These are phyloP conservation scores for Crotalus horridus DNA, from an alignment of 2,113 vertebrate species.

Conservation along the genomic window DNA sequence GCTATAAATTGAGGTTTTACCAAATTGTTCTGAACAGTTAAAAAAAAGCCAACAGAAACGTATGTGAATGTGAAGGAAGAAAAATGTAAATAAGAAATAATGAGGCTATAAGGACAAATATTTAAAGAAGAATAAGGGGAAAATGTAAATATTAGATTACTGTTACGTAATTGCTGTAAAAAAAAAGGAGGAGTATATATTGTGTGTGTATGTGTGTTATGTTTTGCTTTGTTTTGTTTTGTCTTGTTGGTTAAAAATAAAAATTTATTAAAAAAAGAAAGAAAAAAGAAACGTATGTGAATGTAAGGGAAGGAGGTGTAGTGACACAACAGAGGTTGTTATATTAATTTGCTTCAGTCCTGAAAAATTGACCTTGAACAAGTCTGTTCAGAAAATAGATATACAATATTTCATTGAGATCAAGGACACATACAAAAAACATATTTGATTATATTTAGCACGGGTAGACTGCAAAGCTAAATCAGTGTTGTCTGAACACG, in stretches of 20 bases:
- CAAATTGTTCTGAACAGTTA: not conserved
- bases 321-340: not conserved
- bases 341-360: not conserved
- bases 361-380: conserved; percentile 41
- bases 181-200: too few species aligned
- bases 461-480: not conserved
- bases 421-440: conserved; percentile 10
- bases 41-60: not conserved
- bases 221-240: too few species aligned
- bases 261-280: too few species aligned
- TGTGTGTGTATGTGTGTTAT: too few species aligned
- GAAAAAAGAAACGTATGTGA: not conserved
- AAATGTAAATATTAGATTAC: too few species aligned
- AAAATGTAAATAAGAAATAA: too few species aligned
- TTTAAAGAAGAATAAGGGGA: too few species aligned
- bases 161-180: too few species aligned
- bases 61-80: not conserved
- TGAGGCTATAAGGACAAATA: too few species aligned
- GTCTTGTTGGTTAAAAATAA: too few species aligned
- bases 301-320: not conserved
- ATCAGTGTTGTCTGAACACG: not conserved
- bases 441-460: not conserved
- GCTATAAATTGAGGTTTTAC: not conserved
- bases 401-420: conserved; percentile 7
- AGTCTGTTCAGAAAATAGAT: conserved; percentile 37